phyloP scores from a whole-genome alignment of 2,888 invertebrate genomes.

The Malthinus flaveolus region DNA sequence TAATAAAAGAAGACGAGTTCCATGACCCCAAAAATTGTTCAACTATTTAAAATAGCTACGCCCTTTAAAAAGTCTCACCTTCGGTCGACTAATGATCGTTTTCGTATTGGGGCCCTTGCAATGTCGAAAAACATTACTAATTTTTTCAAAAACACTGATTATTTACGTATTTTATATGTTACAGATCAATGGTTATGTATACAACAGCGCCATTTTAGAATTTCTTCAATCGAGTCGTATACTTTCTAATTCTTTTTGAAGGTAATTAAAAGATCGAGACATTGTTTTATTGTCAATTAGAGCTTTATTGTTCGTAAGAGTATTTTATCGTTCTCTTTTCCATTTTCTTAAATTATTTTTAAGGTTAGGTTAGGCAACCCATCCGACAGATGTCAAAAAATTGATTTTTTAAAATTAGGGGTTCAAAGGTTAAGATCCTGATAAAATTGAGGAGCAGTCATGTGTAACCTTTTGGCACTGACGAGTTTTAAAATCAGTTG shows the following conservation, averaged over 20 bases:
- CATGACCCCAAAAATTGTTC: conserved; percentile 33
- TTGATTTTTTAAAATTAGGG: no score
- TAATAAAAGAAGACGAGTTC: conserved; percentile 30
- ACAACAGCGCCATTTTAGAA: conserved; percentile 42
- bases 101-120: conserved; percentile 27
- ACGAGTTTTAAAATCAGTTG: no score
- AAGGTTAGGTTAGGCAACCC: no score
- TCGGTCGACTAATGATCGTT: conserved; percentile 23
- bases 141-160: conserved; percentile 29
- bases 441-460: no score
- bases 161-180: conserved; percentile 34
- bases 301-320: no score
- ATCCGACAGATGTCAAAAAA: no score
- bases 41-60: conserved; percentile 7
- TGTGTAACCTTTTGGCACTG: no score
- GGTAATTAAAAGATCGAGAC: no score
- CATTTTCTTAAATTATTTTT: no score
- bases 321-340: no score
- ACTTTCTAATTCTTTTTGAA: conserved; percentile 22
- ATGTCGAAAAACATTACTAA: conserved; percentile 43
- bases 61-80: conserved; percentile 23
- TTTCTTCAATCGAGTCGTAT: conserved; percentile 21
- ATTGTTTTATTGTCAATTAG: no score
- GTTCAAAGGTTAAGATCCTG: no score
- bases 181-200: conserved; percentile 38